phyloP scores from a whole-genome alignment of 2,113 vertebrate genomes.

The Cyphomyrus plagiostoma region DNA sequence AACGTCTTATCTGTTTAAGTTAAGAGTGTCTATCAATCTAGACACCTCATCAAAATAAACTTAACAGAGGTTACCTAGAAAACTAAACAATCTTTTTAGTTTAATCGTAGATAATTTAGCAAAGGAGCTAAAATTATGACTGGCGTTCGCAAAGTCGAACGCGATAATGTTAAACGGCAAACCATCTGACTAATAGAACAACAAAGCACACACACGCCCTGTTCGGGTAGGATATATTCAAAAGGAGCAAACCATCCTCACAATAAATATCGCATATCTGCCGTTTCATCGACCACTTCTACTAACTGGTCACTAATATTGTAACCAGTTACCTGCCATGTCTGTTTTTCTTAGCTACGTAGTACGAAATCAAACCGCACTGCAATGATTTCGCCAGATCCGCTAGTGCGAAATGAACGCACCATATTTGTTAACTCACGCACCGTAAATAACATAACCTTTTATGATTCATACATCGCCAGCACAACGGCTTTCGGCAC shows the following conservation, averaged over 20 bases:
- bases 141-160: neutral
- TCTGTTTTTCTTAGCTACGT: neutral
- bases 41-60: neutral
- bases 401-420: neutral
- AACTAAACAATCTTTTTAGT: neutral
- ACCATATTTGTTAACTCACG: neutral
- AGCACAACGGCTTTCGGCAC: neutral
- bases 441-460: neutral
- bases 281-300: neutral
- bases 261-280: neutral
- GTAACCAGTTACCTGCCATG: neutral
- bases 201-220: neutral
- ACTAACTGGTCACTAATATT: neutral
- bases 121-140: neutral
- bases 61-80: neutral
- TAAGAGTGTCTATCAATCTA: neutral
- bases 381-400: neutral
- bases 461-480: neutral
- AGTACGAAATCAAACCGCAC: neutral
- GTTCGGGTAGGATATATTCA: neutral
- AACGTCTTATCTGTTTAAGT: neutral
- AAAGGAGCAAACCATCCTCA: neutral
- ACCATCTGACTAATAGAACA: neutral
- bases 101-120: neutral
- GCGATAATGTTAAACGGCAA: neutral